A percentile compares a stretch with the other conserved stretches of the same genome.
Evolutionary conservation across 1,140 invertebrate species (phyloP).

Genomic region (Acyrthosiphon pisum): DNA sequence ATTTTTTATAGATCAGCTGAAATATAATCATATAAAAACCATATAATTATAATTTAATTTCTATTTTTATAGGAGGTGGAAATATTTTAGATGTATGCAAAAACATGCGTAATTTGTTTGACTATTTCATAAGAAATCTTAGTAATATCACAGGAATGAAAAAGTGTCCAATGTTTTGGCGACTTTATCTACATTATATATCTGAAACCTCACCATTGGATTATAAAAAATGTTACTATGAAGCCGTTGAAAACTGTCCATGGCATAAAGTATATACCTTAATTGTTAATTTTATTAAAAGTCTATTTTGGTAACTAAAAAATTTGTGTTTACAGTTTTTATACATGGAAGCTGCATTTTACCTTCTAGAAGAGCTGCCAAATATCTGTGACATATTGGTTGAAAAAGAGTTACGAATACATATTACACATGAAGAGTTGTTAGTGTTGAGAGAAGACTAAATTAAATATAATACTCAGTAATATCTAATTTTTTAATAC

Average conservation of each 20-base stretch:
- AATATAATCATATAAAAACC: neutral
- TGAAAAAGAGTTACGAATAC: slow-evolving; percentile 74
- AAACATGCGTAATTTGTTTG: slow-evolving; percentile 41
- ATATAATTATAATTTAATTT: neutral
- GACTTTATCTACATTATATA: slow-evolving; percentile 68
- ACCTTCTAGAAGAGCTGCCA: slow-evolving; percentile 65
- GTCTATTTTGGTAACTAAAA: neutral
- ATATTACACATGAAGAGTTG: slow-evolving; percentile 75
- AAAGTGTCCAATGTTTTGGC: slow-evolving; percentile 68
- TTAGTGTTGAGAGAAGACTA: slow-evolving; percentile 68
- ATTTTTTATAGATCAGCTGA: neutral
- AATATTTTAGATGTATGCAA: slow-evolving; percentile 50
- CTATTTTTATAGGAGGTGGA: slow-evolving; percentile 31
- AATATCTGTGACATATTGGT: slow-evolving; percentile 75
- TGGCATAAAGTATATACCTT: slow-evolving; percentile 69
- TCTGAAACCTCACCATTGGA: slow-evolving; percentile 62
- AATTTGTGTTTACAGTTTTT: slow-evolving; percentile 63
- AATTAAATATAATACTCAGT: neutral
- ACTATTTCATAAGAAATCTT: slow-evolving; percentile 51
- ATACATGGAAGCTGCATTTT: slow-evolving; percentile 66
- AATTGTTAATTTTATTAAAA: neutral
- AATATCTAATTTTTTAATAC: neutral
- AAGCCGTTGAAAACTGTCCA: slow-evolving; percentile 71
- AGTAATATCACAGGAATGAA: slow-evolving; percentile 43
- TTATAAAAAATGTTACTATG: slow-evolving; percentile 65